phyloP scores from a whole-genome alignment of 2,888 invertebrate genomes.

The Hypena proboscidalis region DNA sequence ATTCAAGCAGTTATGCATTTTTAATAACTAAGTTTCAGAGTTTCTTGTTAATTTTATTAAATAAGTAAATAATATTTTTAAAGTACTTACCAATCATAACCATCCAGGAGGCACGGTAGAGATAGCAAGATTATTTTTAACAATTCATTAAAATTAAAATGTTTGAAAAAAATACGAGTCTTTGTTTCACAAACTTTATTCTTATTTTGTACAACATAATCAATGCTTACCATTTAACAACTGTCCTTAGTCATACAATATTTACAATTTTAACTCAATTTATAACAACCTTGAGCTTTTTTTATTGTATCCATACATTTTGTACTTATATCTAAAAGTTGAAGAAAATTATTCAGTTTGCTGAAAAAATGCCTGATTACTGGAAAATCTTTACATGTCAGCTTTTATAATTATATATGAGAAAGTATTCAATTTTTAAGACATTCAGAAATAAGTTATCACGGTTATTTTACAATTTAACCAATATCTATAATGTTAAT shows the following conservation, averaged over 20 bases:
- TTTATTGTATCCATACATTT: slow-evolving; percentile 13
- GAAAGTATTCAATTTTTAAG: background rate
- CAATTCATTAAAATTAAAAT: no score
- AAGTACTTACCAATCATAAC: no score
- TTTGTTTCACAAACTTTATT: slow-evolving; percentile 41
- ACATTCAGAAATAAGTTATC: no score
- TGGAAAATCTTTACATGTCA: background rate
- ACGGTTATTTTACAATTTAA: no score
- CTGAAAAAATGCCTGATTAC: background rate
- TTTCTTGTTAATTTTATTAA: no score
- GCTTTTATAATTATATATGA: background rate
- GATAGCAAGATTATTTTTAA: no score
- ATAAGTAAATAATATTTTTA: no score
- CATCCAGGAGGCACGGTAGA: no score
- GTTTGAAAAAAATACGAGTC: slow-evolving; percentile 4
- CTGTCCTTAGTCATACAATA: slow-evolving; percentile 37
- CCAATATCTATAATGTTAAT: no score
- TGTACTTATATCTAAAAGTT: slow-evolving; percentile 11
- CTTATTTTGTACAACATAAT: slow-evolving; percentile 46
- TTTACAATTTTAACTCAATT: slow-evolving; percentile 56
- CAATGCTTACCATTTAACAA: slow-evolving; percentile 44
- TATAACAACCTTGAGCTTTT: slow-evolving; percentile 70
- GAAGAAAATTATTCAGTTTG: background rate
- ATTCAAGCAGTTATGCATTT: no score
- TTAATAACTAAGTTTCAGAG: no score